Conservation (phyloP, 2,797 vertebrate genomes). For the Furcifer pardalis region DNA sequence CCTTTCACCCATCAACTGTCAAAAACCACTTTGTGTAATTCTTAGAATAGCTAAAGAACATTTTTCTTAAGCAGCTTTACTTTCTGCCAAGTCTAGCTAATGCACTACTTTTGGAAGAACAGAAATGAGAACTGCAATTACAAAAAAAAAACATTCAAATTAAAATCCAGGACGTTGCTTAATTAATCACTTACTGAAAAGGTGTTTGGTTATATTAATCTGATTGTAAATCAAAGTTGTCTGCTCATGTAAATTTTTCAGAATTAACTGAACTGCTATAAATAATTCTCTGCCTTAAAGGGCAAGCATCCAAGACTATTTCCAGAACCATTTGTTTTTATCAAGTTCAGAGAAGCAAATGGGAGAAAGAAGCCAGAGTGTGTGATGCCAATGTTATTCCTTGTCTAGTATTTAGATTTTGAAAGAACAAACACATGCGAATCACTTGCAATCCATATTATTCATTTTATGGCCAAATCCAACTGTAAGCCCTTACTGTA, state of each 20-base stretch:
- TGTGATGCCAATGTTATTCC: too few relatives aligned
- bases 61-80: neutral
- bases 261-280: neutral
- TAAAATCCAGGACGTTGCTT: neutral
- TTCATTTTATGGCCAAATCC: neutral
- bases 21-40: constrained; percentile 5
- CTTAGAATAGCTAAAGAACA: constrained; percentile 5
- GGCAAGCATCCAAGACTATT: neutral
- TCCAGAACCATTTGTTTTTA: neutral
- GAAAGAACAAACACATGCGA: neutral
- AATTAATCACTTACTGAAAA: constrained; percentile 5
- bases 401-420: neutral
- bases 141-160: constrained; percentile 27
- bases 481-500: too few relatives aligned
- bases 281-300: neutral
- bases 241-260: neutral
- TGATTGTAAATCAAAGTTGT: constrained; percentile 13
- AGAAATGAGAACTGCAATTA: constrained; percentile 9
- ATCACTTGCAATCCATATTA: neutral
- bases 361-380: too few relatives aligned
- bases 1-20: constrained; percentile 3
- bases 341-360: too few relatives aligned
- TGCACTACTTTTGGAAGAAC: constrained; percentile 12
- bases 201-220: neutral
- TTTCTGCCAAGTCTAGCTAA: constrained; percentile 23